Evolutionary conservation across 2,797 vertebrate genomes (phyloP).

Genomic region (Pygocentrus nattereri): DNA sequence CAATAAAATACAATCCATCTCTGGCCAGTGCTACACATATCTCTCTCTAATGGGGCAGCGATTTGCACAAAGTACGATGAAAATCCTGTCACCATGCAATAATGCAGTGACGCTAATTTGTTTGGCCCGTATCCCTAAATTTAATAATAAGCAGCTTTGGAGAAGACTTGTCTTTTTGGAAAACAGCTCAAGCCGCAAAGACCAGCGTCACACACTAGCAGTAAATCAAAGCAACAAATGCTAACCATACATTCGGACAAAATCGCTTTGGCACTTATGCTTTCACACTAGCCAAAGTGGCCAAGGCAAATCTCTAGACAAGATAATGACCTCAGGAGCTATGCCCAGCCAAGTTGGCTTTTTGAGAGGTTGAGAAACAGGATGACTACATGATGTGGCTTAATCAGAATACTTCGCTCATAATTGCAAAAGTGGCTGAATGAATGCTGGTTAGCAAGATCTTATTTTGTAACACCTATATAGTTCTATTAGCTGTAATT

Average conservation of each 20-base stretch:
- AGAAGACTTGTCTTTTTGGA: background rate
- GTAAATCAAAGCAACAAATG: background rate
- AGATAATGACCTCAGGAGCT: background rate
- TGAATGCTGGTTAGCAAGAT: background rate
- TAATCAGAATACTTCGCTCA: background rate
- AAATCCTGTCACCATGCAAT: conserved; percentile 5
- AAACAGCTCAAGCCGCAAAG: background rate
- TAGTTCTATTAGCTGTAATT: background rate
- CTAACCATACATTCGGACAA: background rate
- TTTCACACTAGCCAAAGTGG: background rate
- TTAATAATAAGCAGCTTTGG: background rate
- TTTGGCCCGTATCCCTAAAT: background rate
- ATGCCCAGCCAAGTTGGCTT: background rate
- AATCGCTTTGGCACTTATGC: background rate
- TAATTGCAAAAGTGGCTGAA: background rate
- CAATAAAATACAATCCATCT: background rate
- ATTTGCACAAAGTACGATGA: conserved; percentile 6
- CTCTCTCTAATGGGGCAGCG: background rate
- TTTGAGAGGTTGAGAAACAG: background rate
- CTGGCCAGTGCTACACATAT: background rate
- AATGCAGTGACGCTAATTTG: conserved; percentile 19
- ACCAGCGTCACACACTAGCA: background rate
- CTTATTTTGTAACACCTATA: background rate
- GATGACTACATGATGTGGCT: background rate
- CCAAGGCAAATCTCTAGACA: background rate